Percentiles rank a stretch among this genome's conserved stretches.
Evolutionary conservation across 1,140 invertebrate species (phyloP).

Genomic region (Drosophila kikkawai): DNA sequence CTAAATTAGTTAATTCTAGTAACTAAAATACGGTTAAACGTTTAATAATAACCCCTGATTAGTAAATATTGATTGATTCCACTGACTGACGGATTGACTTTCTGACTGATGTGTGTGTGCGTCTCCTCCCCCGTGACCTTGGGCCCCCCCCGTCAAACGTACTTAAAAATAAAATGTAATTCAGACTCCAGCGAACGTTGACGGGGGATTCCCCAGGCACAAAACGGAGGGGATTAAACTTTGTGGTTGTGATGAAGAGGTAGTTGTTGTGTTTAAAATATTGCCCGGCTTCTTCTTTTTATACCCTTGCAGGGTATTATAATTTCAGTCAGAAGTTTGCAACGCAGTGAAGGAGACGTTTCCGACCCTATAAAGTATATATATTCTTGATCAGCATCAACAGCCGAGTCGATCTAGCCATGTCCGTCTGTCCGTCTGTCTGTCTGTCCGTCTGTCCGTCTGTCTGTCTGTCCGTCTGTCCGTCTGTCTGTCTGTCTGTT

Average conservation of each 20-base stretch:
- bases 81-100: constrained; percentile 50
- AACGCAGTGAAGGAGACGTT: too few species aligned
- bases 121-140: background rate
- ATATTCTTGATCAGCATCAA: too few species aligned
- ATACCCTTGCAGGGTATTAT: too few species aligned
- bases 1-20: constrained; percentile 52
- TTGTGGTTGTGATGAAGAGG: constrained; percentile 18
- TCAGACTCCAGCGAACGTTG: constrained; percentile 82
- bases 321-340: too few species aligned
- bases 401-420: too few species aligned
- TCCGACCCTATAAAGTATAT: too few species aligned
- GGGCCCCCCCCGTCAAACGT: constrained; percentile 55
- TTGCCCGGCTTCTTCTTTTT: constrained; percentile 42
- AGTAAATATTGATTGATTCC: constrained; percentile 50
- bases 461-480: too few species aligned
- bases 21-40: constrained; percentile 40
- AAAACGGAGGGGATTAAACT: constrained; percentile 1
- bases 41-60: constrained; percentile 41
- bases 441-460: too few species aligned
- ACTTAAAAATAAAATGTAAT: constrained; percentile 84
- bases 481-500: too few species aligned
- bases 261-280: constrained; percentile 40
- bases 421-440: too few species aligned
- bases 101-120: constrained; percentile 10
- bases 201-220: background rate